Percentiles rank a stretch among this genome's conserved stretches.
Evolutionary conservation across 1,140 invertebrate genomes (phyloP).

Genomic region (Caenorhabditis remanei): DNA sequence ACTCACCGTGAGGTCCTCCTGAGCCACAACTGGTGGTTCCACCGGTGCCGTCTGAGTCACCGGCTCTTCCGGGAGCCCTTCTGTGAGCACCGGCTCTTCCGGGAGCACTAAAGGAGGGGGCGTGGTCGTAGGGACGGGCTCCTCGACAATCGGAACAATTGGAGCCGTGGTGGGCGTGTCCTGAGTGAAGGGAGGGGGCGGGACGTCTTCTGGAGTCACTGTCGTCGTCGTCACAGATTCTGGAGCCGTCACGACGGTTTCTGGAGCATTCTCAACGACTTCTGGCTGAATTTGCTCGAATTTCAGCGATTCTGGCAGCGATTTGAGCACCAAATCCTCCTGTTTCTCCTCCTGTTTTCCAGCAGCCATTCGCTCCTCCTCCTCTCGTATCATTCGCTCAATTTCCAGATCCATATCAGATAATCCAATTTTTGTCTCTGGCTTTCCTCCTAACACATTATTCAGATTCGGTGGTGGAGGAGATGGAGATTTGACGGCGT

Average conservation of each 20-base stretch:
- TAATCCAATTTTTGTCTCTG: neutral
- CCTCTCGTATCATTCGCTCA: neutral
- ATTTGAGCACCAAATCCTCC: neutral
- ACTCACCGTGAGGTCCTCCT: slow-evolving; percentile 12
- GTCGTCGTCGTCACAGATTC: neutral
- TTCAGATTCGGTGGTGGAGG: neutral
- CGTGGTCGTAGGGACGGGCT: slow-evolving; percentile 19
- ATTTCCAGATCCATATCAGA: slow-evolving; percentile 30
- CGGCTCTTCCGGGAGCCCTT: too few relatives aligned
- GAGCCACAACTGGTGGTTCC: neutral
- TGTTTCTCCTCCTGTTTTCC: neutral
- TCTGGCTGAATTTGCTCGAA: neutral
- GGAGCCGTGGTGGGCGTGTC: too few relatives aligned
- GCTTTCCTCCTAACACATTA: neutral
- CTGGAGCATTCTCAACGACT: neutral
- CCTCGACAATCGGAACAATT: neutral
- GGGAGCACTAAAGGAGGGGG: neutral
- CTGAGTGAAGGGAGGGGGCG: too few relatives aligned
- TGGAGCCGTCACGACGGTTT: neutral
- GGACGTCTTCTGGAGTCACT: too few relatives aligned
- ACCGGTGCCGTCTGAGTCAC: neutral
- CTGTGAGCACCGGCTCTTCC: neutral
- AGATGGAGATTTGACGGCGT: neutral
- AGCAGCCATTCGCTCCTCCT: neutral
- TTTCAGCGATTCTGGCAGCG: neutral